Base-by-base conservation (phyloP, 2,888 invertebrate genomes). In the Megamerina dolium region DNA sequence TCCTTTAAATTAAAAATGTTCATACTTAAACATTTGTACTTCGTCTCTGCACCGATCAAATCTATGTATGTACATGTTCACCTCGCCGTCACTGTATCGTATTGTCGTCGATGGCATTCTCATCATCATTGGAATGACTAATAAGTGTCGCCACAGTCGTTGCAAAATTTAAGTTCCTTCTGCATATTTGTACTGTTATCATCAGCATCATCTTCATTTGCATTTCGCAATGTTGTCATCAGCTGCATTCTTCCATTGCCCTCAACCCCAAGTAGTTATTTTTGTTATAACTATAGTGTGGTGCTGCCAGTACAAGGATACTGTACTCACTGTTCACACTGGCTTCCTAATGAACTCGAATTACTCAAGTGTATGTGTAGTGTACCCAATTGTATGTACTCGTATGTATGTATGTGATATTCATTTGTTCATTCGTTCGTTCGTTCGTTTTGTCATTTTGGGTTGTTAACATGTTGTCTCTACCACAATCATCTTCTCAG, bases 1-100 rank as follows among this genome's bases (percentile, higher is more conserved):
- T 64, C 60, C 54, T 66, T 65, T 56, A 58, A 64, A 64, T 64
- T 63, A 64, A 63, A 66, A 63, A 60, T 57, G 55, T 56, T 55
- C 56, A 54, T 60, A 56, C 58, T 63, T 55, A 57, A 59, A 64
- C 60, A 64, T 62, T 64, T 30, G 18, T 37, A 23, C 31, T 36
- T 21, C 30, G n/a, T 16, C n/a, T 19, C 14, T 4, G 17, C 13
- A 9, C 2, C 1, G 13, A 3, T 8, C 23, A 10, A 21, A 26
- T 17, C 6, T 23, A 36, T 36, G 3, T 12, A 20, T 18, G n/a
- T 21, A 5, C 14, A 21, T 8, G 5, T 31, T n/a, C 14, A 27
- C 10, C 10, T 29, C 19, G 29, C 14, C 8, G 17, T 29, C n/a
- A 40, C 35, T 41, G 20, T 18, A 17, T 35, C 26, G 20, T 45